phyloP scores from a whole-genome alignment of 2,113 vertebrate species.

The Thinocorus orbignyianus region DNA sequence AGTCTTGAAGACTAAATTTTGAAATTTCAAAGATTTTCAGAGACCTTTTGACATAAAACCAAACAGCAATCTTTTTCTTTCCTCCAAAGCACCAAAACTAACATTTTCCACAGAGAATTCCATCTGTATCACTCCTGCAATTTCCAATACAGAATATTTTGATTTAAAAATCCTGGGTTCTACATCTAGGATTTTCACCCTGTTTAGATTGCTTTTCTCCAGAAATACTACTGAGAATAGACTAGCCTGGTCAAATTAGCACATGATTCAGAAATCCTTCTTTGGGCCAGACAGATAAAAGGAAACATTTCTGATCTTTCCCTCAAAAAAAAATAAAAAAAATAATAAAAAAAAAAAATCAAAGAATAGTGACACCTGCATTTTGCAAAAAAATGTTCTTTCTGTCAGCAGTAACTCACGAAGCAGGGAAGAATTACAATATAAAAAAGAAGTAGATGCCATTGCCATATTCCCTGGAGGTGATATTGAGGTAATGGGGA shows the following conservation, averaged over 20 bases:
- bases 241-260: not conserved
- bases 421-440: conserved; percentile 34
- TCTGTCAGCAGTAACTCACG: not conserved
- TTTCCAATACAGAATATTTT: not conserved
- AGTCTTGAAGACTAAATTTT: not conserved
- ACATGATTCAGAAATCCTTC: not conserved
- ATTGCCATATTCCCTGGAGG: conserved; percentile 53
- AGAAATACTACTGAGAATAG: not conserved
- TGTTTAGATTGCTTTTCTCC: not conserved
- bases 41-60: not conserved
- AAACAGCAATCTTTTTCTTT: not conserved
- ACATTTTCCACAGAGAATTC: not conserved
- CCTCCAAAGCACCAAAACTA: not conserved
- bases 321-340: not conserved
- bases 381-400: not conserved
- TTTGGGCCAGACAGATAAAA: not conserved
- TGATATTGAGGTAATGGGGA: conserved; percentile 60
- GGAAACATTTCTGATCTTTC: not conserved
- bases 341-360: not conserved
- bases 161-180: not conserved
- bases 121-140: not conserved
- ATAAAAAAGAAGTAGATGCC: not conserved
- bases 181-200: not conserved
- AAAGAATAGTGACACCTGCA: not conserved
- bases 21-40: not conserved